Evolutionary conservation across 2,888 invertebrate genomes (phyloP), one percentile per base, ranked within the genome.

Genomic region (Diplolepis rosae): DNA sequence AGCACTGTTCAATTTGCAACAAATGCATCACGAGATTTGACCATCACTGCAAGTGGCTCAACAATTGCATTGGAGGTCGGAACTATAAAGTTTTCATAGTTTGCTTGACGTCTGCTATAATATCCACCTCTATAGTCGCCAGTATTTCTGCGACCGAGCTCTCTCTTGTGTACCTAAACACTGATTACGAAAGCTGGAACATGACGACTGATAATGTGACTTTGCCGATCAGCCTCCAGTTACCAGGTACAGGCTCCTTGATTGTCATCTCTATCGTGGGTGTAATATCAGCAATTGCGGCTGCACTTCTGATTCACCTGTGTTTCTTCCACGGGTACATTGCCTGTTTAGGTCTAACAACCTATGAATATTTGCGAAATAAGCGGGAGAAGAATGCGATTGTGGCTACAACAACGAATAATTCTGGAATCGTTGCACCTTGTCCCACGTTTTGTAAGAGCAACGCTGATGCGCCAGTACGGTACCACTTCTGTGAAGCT

Each of bases 11-110:
- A 82, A 93, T 96, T 79, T 99, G 99, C 90, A 99, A 99, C 91
- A 99, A 99, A 91, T 99, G 99, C 90, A 95, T 99, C 66, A 93
- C 94, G 13, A 92, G 93, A 71, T 99, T 99, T 89, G 98, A 99
- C 89, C 98, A 98, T 89, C 98, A 99, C 89, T 99, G 98, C 91
- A 97, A 98, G 91, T 99, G 99, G 98, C 91, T 99, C 80, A 99
- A 99, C 91, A 98, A 97, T 89, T 99, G 99, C 90, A 93, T 99
- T 74, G 99, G 99, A 7, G 92, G 92, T 52, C 91, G 96, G 80
- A 98, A 98, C 89, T 98, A 98, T 91, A 92, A 91, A 51, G 93
- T 94, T 30, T 97, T 97, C 89, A 91, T 96, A 79, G 92, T 93
- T 87, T 95, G 95, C 85, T 93, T 96, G 69, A 91, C 93, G 71